Evolutionary conservation across 2,888 invertebrate species (phyloP), one percentile per base, ranked within the genome.

Genomic region (Sinhomidia bicolor): DNA sequence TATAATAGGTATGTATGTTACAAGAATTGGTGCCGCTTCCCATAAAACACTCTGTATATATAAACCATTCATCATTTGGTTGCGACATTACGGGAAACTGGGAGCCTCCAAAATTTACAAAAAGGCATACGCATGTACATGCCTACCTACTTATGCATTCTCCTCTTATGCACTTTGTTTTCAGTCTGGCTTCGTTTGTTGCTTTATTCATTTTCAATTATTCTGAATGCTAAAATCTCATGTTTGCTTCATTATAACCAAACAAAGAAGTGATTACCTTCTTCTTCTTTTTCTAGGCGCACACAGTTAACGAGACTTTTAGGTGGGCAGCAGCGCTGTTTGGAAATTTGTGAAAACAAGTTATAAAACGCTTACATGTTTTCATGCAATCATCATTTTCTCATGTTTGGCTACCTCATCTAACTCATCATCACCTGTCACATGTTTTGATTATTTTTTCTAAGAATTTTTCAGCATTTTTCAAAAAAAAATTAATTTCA

Each of bases 361-460:
- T 4, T 36, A 32, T n/a, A 32, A 29, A 65, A 65, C 29, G 6
- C 17, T 5, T 20, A 57, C 57, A 57, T 20, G 20, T 12, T 57
- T 32, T 65, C n/a, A 41, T 41, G 81, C 68, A 32, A 51, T 83
- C 83, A 71, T 57, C 71, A 83, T 83, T 71, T 29, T 44, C 65
- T 71, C 23, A 36, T 54, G 26, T 47, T 54, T 23, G 20, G 51
- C 57, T 71, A 41, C 54, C 36, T 57, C 57, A 57, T 36, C 36
- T 1, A 32, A 54, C 71, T 71, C 83, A 83, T 82, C 82, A 82
- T 83, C 83, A 71, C 71, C 83, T 71, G 54, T 71, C 83, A 23
- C 57, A 26, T 23, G 20, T 20, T 51, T 51, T 41, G 54, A 71
- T 83, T 20, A 83, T 71, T 71, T 51, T 32, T 71, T 44, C 17